Evolutionary conservation across 2,888 invertebrate species (phyloP).

Genomic region (Protonemura montana): DNA sequence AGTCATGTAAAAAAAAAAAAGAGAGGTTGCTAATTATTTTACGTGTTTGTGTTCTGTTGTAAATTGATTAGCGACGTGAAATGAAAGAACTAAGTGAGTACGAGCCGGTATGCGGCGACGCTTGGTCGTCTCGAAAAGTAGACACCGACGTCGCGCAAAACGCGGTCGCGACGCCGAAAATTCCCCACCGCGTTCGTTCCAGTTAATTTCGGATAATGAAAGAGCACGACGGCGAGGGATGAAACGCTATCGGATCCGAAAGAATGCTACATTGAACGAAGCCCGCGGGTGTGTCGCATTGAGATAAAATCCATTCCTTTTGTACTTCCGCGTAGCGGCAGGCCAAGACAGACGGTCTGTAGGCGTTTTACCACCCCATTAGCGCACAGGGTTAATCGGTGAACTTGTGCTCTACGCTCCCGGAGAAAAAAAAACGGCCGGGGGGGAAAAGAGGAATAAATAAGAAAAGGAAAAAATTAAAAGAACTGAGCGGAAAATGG

Average conservation of each 20-base stretch:
- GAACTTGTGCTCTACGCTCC: conserved; percentile 20
- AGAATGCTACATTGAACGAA: background rate
- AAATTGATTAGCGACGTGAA: background rate
- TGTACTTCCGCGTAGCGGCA: conserved; percentile 31
- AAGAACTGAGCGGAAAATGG: conserved; percentile 41
- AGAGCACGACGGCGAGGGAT: background rate
- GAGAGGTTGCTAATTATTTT: conserved; percentile 10
- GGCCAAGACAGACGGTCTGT: conserved; percentile 44
- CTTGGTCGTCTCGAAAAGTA: background rate
- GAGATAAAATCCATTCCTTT: conserved; percentile 37
- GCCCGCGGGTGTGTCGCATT: background rate
- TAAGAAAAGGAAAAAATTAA: conserved; percentile 44
- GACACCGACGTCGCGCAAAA: background rate
- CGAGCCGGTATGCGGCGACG: background rate
- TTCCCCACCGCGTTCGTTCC: background rate
- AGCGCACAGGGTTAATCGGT: conserved; percentile 41
- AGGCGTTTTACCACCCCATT: conserved; percentile 48
- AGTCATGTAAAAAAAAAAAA: background rate
- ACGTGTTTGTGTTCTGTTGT: conserved; percentile 16
- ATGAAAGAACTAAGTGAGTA: background rate
- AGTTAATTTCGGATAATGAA: conserved; percentile 33
- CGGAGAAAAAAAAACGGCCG: conserved; percentile 35
- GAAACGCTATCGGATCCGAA: background rate
- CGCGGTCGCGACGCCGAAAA: background rate
- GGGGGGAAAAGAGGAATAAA: conserved; percentile 39